Conservation (phyloP, 2,113 vertebrate species). For the Monopterus albus region DNA sequence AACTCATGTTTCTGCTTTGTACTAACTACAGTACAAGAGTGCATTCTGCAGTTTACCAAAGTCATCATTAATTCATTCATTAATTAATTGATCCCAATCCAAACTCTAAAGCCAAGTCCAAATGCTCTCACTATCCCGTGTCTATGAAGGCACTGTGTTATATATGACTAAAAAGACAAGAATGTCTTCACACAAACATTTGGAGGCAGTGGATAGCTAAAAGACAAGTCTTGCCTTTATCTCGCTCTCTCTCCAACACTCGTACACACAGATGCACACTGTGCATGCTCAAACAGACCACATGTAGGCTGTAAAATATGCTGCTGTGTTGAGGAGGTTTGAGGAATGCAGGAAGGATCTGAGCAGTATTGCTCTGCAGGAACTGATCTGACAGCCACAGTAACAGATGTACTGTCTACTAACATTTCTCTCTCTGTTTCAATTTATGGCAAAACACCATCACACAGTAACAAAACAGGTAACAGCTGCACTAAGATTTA, state of each 20-base stretch:
- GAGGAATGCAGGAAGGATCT: slow-evolving; percentile 81
- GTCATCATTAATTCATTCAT: too few relatives aligned
- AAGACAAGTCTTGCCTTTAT: slow-evolving; percentile 41
- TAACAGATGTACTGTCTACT: slow-evolving; percentile 49
- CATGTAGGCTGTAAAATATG: slow-evolving; percentile 75
- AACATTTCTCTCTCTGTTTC: neutral
- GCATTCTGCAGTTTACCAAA: neutral
- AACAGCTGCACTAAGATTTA: neutral
- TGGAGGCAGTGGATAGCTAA: neutral
- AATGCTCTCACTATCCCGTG: too few relatives aligned
- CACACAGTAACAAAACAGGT: neutral
- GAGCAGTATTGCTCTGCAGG: slow-evolving; percentile 62
- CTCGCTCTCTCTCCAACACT: neutral
- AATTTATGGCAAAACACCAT: neutral
- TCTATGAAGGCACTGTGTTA: neutral
- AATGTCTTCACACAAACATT: slow-evolving; percentile 22
- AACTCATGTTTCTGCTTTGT: neutral
- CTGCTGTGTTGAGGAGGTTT: slow-evolving; percentile 62
- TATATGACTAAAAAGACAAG: neutral
- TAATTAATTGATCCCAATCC: neutral
- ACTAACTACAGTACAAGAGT: neutral
- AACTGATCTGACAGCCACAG: slow-evolving; percentile 59
- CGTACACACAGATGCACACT: neutral
- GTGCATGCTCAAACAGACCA: slow-evolving; percentile 31
- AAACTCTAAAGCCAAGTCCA: neutral